Conservation (phyloP, 2,113 vertebrate species). For the Rhagologus leucostigma region DNA sequence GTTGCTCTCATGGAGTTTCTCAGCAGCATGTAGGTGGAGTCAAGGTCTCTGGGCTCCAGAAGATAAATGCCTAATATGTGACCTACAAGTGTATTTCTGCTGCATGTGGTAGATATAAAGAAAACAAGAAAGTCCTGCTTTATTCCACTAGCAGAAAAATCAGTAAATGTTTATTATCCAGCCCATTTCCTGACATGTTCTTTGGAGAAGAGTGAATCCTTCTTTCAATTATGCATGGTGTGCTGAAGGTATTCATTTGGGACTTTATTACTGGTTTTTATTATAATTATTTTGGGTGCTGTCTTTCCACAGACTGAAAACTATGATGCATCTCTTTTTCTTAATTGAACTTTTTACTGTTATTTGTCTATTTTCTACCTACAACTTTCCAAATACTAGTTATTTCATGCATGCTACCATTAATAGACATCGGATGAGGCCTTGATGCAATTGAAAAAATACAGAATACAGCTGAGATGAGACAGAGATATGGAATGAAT, state of each 20-base stretch:
- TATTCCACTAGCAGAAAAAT: neutral
- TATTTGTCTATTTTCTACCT: neutral
- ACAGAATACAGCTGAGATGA: neutral
- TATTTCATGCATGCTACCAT: neutral
- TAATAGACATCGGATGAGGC: neutral
- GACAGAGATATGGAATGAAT: neutral
- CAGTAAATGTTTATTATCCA: neutral
- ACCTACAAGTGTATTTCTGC: neutral
- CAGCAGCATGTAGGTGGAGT: neutral
- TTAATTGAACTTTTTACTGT: neutral
- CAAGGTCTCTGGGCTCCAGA: neutral
- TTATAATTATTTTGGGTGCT: neutral
- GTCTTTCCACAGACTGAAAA: neutral
- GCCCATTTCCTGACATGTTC: neutral
- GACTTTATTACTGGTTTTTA: neutral
- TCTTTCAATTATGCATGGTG: neutral
- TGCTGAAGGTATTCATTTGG: neutral
- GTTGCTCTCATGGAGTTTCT: neutral
- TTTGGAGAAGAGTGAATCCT: neutral
- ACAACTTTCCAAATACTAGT: neutral
- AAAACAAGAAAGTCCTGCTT: neutral
- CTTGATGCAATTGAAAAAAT: neutral
- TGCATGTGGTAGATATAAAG: neutral
- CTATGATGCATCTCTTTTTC: neutral
- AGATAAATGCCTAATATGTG: neutral